These are phyloP conservation scores for Crotalus viridis DNA, from an alignment of 2,113 vertebrate genomes.

Conservation along the genomic window DNA sequence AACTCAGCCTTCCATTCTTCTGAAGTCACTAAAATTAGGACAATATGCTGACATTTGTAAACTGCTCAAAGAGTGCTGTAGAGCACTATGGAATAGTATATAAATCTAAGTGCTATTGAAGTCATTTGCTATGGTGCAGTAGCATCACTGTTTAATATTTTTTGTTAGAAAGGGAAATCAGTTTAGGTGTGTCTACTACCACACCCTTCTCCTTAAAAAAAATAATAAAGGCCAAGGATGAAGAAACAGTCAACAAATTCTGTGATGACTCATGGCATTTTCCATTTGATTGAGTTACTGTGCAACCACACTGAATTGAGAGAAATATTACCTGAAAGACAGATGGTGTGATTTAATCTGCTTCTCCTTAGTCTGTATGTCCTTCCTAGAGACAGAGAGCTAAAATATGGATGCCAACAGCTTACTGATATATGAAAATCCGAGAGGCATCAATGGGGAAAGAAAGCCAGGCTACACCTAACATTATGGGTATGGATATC, in stretches of 20 bases:
- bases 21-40: not conserved
- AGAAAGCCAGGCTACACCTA: not conserved
- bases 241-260: not conserved
- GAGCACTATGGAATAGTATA: not conserved
- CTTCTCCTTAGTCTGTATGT: not conserved
- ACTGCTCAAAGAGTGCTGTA: not conserved
- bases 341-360: not conserved
- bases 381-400: not conserved
- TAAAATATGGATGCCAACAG: not conserved
- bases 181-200: not conserved
- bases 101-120: not conserved
- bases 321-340: not conserved
- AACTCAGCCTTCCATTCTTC: not conserved
- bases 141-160: not conserved
- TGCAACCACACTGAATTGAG: not conserved
- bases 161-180: not conserved
- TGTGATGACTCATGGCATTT: slow-evolving; percentile 2
- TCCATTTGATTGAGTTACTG: not conserved
- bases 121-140: not conserved
- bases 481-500: not conserved
- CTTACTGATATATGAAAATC: not conserved
- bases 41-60: not conserved
- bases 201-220: not conserved
- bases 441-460: not conserved
- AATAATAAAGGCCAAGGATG: not conserved